Evolutionary conservation across 2,888 invertebrate genomes (phyloP).

Genomic region (Drosophila eohydei): DNA sequence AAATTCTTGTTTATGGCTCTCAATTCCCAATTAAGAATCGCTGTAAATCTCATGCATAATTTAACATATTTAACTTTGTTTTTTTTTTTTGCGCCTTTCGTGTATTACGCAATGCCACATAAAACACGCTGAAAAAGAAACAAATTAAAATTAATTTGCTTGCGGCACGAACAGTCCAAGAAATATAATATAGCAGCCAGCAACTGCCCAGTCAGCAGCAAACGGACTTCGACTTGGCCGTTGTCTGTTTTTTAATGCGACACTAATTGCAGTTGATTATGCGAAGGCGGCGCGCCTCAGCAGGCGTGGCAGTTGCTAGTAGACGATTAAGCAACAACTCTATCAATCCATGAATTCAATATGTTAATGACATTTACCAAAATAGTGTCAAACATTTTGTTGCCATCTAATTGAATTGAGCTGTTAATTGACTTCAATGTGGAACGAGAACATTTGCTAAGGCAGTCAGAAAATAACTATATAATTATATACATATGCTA

Average conservation of each 20-base stretch:
- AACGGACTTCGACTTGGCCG: constrained; percentile 30
- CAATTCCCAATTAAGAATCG: constrained; percentile 48
- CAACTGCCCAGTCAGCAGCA: constrained; percentile 31
- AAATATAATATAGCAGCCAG: constrained; percentile 5
- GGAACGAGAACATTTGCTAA: constrained; percentile 23
- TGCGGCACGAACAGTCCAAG: constrained; percentile 28
- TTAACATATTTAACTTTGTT: constrained; percentile 18
- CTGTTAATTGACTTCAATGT: constrained; percentile 33
- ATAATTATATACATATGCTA: not conserved
- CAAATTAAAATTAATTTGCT: constrained; percentile 40
- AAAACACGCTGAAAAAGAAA: constrained; percentile 38
- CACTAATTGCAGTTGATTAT: constrained; percentile 52
- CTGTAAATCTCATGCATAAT: constrained; percentile 39
- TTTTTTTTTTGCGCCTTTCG: constrained; percentile 4
- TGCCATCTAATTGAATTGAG: constrained; percentile 57
- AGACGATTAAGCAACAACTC: constrained; percentile 37
- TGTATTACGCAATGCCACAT: constrained; percentile 41
- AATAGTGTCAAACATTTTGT: constrained; percentile 54
- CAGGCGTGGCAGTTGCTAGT: constrained; percentile 1
- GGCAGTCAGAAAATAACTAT: not conserved
- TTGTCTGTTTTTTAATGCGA: constrained; percentile 46
- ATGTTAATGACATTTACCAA: constrained; percentile 66
- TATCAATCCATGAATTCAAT: constrained; percentile 1
- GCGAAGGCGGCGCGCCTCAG: not conserved
- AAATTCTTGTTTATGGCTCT: constrained; percentile 50